A percentile compares a stretch with the other conserved stretches of the same genome.
phyloP scores from a whole-genome alignment of 2,797 vertebrate species.

The Anolis apletophallus region DNA sequence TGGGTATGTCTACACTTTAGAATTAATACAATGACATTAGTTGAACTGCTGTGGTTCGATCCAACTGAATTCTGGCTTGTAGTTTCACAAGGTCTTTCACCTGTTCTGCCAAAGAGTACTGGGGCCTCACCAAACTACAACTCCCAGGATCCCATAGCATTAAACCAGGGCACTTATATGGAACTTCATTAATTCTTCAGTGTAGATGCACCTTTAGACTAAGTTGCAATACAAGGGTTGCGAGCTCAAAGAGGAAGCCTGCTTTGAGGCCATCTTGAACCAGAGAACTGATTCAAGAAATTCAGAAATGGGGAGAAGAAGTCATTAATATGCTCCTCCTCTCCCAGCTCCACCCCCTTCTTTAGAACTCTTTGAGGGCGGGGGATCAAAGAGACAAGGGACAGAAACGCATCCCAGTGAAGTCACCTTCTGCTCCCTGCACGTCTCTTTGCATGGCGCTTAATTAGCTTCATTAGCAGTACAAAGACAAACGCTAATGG shows the following conservation, averaged over 20 bases:
- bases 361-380: neutral
- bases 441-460: slow-evolving; percentile 46
- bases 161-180: no score
- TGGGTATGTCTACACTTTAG: no score
- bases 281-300: neutral
- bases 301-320: neutral
- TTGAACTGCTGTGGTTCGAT: no score
- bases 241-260: neutral
- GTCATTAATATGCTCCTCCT: neutral
- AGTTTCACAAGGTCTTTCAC: no score
- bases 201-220: neutral
- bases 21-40: no score
- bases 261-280: neutral
- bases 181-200: no score
- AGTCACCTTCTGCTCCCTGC: slow-evolving; percentile 55
- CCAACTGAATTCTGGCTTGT: no score
- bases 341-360: neutral
- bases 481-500: slow-evolving; percentile 59
- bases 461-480: slow-evolving; percentile 68
- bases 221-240: neutral
- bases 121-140: no score
- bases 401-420: slow-evolving; percentile 27
- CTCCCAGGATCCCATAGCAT: no score
- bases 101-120: no score
- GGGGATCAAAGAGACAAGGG: slow-evolving; percentile 4